phyloP scores from a whole-genome alignment of 2,113 vertebrate species.

The Urocolius indicus region DNA sequence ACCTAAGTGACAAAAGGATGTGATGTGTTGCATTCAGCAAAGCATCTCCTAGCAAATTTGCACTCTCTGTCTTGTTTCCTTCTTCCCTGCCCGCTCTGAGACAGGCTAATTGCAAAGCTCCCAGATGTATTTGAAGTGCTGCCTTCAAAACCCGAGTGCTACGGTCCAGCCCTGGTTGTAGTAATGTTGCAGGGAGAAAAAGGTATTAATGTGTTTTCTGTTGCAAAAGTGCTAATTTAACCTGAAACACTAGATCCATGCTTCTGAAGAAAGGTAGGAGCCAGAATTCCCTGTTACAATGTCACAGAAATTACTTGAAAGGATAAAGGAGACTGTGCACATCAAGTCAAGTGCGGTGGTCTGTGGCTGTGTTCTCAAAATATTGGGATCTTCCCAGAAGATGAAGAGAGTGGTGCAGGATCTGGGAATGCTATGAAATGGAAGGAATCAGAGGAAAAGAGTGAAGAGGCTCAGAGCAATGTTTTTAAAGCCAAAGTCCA shows the following conservation, averaged over 20 bases:
- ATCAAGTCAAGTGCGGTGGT: neutral
- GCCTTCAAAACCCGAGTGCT: neutral
- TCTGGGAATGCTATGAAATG: neutral
- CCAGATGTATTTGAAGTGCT: neutral
- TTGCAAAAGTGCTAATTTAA: neutral
- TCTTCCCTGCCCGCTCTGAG: neutral
- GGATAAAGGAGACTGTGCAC: neutral
- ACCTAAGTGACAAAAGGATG: accelerated
- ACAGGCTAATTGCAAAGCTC: neutral
- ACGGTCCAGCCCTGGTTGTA: neutral
- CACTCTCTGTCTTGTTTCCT: neutral
- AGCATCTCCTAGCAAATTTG: neutral
- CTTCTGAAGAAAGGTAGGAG: neutral
- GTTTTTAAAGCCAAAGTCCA: neutral
- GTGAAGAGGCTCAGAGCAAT: neutral
- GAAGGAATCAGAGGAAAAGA: neutral
- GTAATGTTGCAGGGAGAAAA: neutral
- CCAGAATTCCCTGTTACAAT: neutral
- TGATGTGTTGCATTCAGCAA: neutral
- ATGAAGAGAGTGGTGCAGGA: neutral
- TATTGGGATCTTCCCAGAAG: neutral
- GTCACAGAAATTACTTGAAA: neutral
- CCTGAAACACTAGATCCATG: neutral
- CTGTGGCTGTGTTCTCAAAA: neutral
- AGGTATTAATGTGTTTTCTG: neutral